A percentile compares a stretch with the other conserved stretches of the same genome.
phyloP scores from a whole-genome alignment of 2,113 vertebrate genomes.

The Oxyura jamaicensis region DNA sequence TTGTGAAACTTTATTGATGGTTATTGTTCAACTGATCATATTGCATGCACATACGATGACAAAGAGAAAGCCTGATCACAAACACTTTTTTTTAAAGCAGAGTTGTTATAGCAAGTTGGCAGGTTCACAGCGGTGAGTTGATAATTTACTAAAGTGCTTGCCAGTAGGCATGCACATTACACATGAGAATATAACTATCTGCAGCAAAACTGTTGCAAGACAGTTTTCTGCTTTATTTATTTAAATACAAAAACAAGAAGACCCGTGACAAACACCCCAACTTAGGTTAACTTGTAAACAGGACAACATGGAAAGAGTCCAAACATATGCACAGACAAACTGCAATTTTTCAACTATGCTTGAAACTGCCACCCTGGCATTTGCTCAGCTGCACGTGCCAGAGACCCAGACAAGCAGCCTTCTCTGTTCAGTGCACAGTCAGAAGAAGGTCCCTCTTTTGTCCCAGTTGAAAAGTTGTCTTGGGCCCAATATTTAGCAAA shows the following conservation, averaged over 20 bases:
- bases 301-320: slow-evolving; percentile 88
- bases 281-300: slow-evolving; percentile 93
- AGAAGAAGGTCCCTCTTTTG: background rate
- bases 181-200: slow-evolving; percentile 81
- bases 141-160: slow-evolving; percentile 82
- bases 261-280: slow-evolving; percentile 91
- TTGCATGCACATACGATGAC: slow-evolving; percentile 97
- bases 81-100: slow-evolving; percentile 94
- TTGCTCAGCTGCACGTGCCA: slow-evolving; percentile 60
- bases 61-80: slow-evolving; percentile 94
- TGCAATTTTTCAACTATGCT: slow-evolving; percentile 83
- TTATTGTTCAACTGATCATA: slow-evolving; percentile 95
- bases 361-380: slow-evolving; percentile 28
- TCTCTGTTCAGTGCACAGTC: background rate
- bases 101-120: slow-evolving; percentile 91
- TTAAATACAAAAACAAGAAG: slow-evolving; percentile 91
- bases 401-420: background rate
- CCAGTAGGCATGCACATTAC: slow-evolving; percentile 76
- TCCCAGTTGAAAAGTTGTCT: slow-evolving; percentile 48
- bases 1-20: slow-evolving; percentile 99
- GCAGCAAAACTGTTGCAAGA: slow-evolving; percentile 74
- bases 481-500: slow-evolving; percentile 48
- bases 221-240: slow-evolving; percentile 81
- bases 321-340: slow-evolving; percentile 86
- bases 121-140: slow-evolving; percentile 89